Base-by-base conservation (phyloP, 2,113 vertebrate genomes). In the Rhombomys opimus region DNA sequence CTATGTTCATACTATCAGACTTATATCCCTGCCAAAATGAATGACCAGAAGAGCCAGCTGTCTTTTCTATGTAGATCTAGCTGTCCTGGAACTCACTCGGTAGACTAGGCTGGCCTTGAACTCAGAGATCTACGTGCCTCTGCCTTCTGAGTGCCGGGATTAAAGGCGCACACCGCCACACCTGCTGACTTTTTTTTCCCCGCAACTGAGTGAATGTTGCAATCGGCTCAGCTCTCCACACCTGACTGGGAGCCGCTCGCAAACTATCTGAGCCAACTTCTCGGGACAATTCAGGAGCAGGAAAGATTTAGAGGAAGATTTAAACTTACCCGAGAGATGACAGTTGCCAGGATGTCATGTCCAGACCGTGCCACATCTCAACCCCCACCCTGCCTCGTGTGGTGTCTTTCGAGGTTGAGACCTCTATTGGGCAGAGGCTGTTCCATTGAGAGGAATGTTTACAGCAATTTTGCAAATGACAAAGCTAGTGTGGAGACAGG, bases 401-500 rank as follows among this genome's bases (percentile, higher is more conserved):
- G 89, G 77, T 89, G 87, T 95, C 76, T 95, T 96, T 86, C 52
- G 27, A 65, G 63, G 81, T 57, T 89, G 72, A 94, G 63, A 96
- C 85, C 32, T 90, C 77, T 95, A 12, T 76, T 72, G 63, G 59
- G 57, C 91, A 93, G 68, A 95, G 91, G 94, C 94, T 96, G 38
- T 89, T 96, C 72, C 91, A 68, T 61, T 78, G 91, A 96, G 96
- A 97, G 82, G 94, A 89, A 67, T 89, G 90, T 96, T 98, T 97
- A 97, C 97, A 97, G 93, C 86, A 50, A 0, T 97, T 96, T 95
- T 96, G 90, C 96, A 92, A 95, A 84, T 57, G 93, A 90, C 93
- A 97, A 98, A 97, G 97, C 96, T 97, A 91, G 86, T 98, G 96
- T 96, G 86, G 59, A 96, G 80, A 93, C 91, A 95, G 90, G 93